Evolutionary conservation across 1,140 invertebrate species (phyloP), one percentile per base, ranked within the genome.

Genomic region (Drosophila kohkoa): DNA sequence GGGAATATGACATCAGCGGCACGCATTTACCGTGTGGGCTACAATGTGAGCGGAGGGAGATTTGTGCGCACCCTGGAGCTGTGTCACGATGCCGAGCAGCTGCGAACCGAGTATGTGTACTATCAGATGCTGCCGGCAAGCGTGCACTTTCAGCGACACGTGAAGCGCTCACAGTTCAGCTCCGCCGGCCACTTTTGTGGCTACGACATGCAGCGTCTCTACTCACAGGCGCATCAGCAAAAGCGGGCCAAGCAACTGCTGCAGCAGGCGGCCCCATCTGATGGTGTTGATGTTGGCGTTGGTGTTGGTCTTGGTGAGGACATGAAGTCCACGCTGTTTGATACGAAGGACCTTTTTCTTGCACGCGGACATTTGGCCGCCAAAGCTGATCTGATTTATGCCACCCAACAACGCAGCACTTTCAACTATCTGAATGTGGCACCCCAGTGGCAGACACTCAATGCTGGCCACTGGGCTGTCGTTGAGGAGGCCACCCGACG

Each of bases 381-480:
- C 13, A 95, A 95, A 79, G 94, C 93, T 32, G 95, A 96, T 83
- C 94, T 94, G 68, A 93, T 96, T 15, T 95, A 94, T 81, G 95
- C 93, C 6, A 91, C 93, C n/a, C 94, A 94, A 38, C 95, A 96
- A 80, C 92, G 94, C 0, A 92, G 94, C 16, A 95, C 94, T 5
- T 96, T 95, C 81, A 94, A 93, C 77, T 96, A 94, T 78, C 93
- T 95, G 11, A 96, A 96, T 85, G 93, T 92, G 13, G 94, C 93
- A 10, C 95, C 95, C 1, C 95, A 92, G 73, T 96, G 95, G 95
- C 94, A 95, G 65, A 93, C 91, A 5, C 94, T 96, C 69, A 95
- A 95, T 76, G 94, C 91, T 30, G 94, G 94, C 16, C 95, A 95
- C 77, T 96, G 95, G 95, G 93, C 93, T 15, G 70, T 65, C 16